phyloP scores from a whole-genome alignment of 2,113 vertebrate species.

The Sinocyclocheilus anshuiensis region DNA sequence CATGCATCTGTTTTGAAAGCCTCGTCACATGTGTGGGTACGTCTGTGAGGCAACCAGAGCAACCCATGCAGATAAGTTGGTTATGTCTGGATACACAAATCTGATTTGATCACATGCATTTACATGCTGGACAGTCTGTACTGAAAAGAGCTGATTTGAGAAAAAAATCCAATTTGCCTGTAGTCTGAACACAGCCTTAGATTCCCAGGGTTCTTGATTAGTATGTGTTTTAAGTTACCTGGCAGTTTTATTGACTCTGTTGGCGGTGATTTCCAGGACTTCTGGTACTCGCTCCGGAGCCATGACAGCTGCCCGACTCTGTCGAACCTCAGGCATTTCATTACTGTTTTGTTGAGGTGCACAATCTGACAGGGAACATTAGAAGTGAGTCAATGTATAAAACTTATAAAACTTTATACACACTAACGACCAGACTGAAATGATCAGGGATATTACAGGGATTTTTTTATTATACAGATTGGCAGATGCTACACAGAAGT shows the following conservation, averaged over 20 bases:
- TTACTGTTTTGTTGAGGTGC: constrained; percentile 53
- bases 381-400: not conserved
- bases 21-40: no score
- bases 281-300: constrained; percentile 72
- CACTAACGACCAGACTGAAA: not conserved
- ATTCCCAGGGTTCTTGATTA: not conserved
- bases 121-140: not conserved
- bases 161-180: not conserved
- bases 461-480: not conserved
- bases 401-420: not conserved
- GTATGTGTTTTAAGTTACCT: constrained; percentile 63
- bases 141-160: no score
- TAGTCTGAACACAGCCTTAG: not conserved
- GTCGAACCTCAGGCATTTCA: constrained; percentile 65
- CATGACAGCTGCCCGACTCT: constrained; percentile 73
- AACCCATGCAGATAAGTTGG: no score
- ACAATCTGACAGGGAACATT: constrained; percentile 58
- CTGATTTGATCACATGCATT: not conserved
- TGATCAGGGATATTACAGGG: no score
- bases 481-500: no score
- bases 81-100: not conserved
- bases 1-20: no score
- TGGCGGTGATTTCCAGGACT: constrained; percentile 61
- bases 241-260: constrained; percentile 65
- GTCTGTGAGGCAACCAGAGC: no score